A percentile compares a stretch with the other conserved stretches of the same genome.
These are phyloP conservation scores for Leucoraja ocellata DNA, from an alignment of 2,797 vertebrate species.

Conservation along the genomic window DNA sequence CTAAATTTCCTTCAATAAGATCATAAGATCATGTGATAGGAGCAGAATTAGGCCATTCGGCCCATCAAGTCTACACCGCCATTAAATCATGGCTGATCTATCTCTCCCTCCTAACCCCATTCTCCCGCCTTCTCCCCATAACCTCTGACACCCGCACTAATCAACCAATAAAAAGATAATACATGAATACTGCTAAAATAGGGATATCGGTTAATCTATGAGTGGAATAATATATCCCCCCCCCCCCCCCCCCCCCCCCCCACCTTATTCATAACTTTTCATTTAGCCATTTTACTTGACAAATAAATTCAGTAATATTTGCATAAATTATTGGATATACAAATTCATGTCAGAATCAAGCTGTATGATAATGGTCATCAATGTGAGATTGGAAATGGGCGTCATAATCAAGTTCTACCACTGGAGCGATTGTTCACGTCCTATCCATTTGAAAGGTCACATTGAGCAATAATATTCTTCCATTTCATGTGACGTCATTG, in stretches of 20 bases:
- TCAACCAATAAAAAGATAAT: background rate
- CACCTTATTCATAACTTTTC: background rate
- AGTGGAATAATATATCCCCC: background rate
- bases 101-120: no score
- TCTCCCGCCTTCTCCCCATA: no score
- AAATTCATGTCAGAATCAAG: background rate
- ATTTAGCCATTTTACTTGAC: background rate
- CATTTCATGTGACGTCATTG: background rate
- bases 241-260: no score
- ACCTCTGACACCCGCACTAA: no score
- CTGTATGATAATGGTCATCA: background rate
- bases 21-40: no score
- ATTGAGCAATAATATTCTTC: background rate
- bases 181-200: background rate
- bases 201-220: background rate
- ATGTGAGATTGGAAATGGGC: background rate
- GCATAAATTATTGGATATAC: background rate
- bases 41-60: no score
- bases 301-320: background rate
- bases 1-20: background rate
- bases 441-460: background rate
- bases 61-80: no score
- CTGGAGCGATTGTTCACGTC: background rate
- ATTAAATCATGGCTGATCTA: no score
- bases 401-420: no score